These are phyloP conservation scores for Enteromius paludinosus DNA, from an alignment of 2,797 vertebrate genomes.

Conservation along the genomic window DNA sequence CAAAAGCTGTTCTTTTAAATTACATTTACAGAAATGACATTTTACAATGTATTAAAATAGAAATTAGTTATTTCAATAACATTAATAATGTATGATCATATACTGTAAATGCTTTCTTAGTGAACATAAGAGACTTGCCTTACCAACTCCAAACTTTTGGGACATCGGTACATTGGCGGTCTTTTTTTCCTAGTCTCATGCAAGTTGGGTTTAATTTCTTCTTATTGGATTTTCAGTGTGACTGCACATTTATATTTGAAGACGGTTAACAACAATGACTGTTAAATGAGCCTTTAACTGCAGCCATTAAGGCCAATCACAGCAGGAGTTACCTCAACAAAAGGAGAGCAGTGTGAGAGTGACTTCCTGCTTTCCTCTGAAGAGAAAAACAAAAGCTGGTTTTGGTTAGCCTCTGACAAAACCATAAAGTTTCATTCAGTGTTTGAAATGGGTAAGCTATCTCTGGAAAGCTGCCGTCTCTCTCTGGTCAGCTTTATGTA, in stretches of 20 bases:
- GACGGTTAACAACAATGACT: constrained; percentile 51
- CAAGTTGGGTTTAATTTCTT: constrained; percentile 71
- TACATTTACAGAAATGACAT: neutral
- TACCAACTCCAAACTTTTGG: neutral
- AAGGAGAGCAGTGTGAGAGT: constrained; percentile 50
- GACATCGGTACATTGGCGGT: constrained; percentile 56
- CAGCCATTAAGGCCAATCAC: constrained; percentile 54
- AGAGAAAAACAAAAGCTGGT: constrained; percentile 57
- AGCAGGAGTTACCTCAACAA: constrained; percentile 50
- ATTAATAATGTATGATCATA: neutral
- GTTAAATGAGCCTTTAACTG: constrained; percentile 61
- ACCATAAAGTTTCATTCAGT: constrained; percentile 60
- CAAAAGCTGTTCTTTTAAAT: too few relatives aligned
- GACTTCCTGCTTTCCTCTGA: constrained; percentile 59
- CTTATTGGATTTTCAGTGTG: constrained; percentile 65
- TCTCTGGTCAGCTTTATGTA: constrained; percentile 50
- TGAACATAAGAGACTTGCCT: neutral
- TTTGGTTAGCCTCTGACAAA: constrained; percentile 55
- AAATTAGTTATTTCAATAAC: neutral
- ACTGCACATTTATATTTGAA: constrained; percentile 59
- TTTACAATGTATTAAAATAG: neutral
- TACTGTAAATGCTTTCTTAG: neutral
- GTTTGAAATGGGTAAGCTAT: constrained; percentile 55
- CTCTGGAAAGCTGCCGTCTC: constrained; percentile 41
- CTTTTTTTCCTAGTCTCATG: constrained; percentile 68